Percentiles rank a stretch among this genome's conserved stretches.
phyloP scores from a whole-genome alignment of 2,113 vertebrate genomes.

The Caretta caretta region DNA sequence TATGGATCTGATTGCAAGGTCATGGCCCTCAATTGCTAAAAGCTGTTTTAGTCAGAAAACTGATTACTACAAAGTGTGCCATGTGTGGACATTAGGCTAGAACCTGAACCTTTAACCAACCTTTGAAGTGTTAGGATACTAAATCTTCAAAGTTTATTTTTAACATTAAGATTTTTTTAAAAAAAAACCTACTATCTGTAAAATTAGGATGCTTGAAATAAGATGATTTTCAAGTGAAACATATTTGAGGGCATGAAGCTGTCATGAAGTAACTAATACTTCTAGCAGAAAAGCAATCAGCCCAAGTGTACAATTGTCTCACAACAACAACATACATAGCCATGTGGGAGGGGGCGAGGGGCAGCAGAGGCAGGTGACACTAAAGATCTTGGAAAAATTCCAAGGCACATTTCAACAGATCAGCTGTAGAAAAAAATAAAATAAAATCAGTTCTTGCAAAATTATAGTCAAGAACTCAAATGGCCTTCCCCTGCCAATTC shows the following conservation, averaged over 20 bases:
- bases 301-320: neutral
- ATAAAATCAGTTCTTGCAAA: rapidly evolving
- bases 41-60: neutral
- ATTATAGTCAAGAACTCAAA: neutral
- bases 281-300: neutral
- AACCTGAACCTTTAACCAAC: neutral
- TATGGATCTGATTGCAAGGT: neutral
- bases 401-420: neutral
- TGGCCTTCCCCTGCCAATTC: neutral
- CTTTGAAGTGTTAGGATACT: neutral
- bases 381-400: neutral
- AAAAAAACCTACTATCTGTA: neutral
- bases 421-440: neutral
- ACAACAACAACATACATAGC: neutral
- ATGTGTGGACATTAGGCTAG: neutral
- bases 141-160: neutral
- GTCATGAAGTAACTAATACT: neutral
- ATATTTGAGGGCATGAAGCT: neutral
- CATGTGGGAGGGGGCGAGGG: too few species aligned
- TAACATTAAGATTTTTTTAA: too few species aligned
- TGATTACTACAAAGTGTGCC: neutral
- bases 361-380: neutral
- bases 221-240: neutral
- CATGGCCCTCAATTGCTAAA: neutral
- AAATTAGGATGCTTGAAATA: neutral